Conservation (phyloP, 2,797 vertebrate species). For the Sciurus carolinensis region DNA sequence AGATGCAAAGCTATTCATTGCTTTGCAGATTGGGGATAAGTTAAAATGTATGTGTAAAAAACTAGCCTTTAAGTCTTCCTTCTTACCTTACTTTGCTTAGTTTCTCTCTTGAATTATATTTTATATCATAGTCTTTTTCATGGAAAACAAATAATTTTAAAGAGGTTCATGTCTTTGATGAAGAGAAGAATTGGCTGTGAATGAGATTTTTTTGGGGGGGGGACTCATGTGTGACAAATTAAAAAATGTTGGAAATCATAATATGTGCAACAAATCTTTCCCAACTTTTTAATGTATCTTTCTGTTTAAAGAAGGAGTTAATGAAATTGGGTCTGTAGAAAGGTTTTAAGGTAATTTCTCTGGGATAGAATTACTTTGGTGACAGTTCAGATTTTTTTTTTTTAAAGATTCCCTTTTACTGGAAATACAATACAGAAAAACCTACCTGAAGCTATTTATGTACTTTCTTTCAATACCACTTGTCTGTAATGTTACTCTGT, state of each 20-base stretch:
- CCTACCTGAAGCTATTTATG: background rate
- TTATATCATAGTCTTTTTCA: background rate
- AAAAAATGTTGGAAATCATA: background rate
- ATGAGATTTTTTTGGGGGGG: background rate
- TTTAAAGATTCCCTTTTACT: background rate
- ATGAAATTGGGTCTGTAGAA: background rate
- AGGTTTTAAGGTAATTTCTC: background rate
- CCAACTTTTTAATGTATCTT: background rate
- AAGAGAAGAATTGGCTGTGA: background rate
- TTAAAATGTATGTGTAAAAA: background rate
- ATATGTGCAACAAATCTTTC: background rate
- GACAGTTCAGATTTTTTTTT: background rate
- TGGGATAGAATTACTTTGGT: background rate
- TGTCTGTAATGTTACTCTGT: background rate
- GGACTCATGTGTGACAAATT: background rate
- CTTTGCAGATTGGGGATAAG: background rate
- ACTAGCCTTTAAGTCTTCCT: background rate
- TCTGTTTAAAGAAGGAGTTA: background rate
- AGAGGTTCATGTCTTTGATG: background rate
- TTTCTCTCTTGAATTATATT: conserved; percentile 21
- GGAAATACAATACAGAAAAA: background rate
- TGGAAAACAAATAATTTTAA: background rate
- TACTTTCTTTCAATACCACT: background rate
- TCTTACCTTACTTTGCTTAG: background rate
- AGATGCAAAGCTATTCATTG: background rate